Percentiles rank a stretch among this genome's conserved stretches.
phyloP scores from a whole-genome alignment of 2,797 vertebrate genomes.

The Momotus momota region DNA sequence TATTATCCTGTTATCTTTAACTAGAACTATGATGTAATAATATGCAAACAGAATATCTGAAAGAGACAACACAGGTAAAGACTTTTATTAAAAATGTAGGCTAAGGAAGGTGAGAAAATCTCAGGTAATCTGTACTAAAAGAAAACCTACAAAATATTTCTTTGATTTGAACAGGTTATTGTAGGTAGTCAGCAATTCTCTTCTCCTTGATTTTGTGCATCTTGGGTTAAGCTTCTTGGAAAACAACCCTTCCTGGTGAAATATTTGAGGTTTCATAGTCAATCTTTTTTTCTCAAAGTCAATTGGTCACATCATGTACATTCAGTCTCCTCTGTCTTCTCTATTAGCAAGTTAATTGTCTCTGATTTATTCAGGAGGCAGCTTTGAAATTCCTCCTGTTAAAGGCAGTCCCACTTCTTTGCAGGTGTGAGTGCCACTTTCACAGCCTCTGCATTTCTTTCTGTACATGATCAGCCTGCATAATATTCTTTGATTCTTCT shows the following conservation, averaged over 20 bases:
- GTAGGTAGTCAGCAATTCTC: neutral
- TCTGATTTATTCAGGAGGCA: neutral
- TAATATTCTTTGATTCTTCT: neutral
- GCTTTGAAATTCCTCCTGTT: neutral
- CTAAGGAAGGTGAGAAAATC: neutral
- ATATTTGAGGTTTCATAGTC: neutral
- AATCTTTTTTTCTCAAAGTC: neutral
- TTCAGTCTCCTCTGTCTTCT: neutral
- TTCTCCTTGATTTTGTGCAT: neutral
- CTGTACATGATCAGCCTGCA: neutral
- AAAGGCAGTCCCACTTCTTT: neutral
- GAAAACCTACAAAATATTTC: neutral
- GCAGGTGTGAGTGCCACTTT: neutral
- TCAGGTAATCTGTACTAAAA: neutral
- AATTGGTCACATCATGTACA: neutral
- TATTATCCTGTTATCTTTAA: neutral
- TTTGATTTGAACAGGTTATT: neutral
- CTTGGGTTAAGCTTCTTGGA: neutral
- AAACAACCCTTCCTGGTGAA: neutral
- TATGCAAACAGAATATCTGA: neutral
- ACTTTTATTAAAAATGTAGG: neutral
- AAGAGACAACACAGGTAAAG: neutral
- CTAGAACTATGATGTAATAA: neutral
- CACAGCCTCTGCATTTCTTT: neutral
- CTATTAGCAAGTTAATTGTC: neutral